These are phyloP conservation scores for Agriopis leucophaearia DNA, from an alignment of 2,888 invertebrate genomes.

Conservation along the genomic window DNA sequence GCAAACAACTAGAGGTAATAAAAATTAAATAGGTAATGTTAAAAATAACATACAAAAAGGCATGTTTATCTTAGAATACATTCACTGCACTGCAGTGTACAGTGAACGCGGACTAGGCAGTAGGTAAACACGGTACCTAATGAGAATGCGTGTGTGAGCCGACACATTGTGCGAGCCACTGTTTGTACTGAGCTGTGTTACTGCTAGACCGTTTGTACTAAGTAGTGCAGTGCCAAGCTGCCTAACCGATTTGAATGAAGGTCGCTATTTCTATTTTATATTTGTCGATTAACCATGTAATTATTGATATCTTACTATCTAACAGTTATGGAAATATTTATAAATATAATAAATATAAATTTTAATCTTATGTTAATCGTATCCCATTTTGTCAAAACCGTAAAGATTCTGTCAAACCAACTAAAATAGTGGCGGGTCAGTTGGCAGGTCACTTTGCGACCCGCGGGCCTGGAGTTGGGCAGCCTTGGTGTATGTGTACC, in stretches of 20 bases:
- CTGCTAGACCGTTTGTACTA: constrained; percentile 3
- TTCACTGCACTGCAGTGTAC: background rate
- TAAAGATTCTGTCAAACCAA: background rate
- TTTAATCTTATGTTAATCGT: no score
- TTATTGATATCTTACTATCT: no score
- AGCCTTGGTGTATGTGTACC: no score
- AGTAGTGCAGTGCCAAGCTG: background rate
- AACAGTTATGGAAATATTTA: no score
- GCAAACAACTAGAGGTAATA: no score
- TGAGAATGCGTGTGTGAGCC: constrained; percentile 31
- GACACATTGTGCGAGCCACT: constrained; percentile 18
- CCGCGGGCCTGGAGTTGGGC: background rate
- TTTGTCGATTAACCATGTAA: no score
- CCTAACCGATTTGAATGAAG: background rate
- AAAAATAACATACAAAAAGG: no score
- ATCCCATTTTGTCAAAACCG: background rate
- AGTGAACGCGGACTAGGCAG: constrained; percentile 24
- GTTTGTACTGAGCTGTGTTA: constrained; percentile 17
- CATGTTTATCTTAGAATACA: no score
- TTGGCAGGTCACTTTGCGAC: background rate
- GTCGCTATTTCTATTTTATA: background rate
- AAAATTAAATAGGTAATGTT: no score
- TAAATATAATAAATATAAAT: no score
- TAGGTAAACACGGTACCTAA: constrained; percentile 27
- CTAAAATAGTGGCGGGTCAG: background rate